Evolutionary conservation across 2,888 invertebrate species (phyloP), one percentile per base, ranked within the genome.

Genomic region (Euplexia lucipara): DNA sequence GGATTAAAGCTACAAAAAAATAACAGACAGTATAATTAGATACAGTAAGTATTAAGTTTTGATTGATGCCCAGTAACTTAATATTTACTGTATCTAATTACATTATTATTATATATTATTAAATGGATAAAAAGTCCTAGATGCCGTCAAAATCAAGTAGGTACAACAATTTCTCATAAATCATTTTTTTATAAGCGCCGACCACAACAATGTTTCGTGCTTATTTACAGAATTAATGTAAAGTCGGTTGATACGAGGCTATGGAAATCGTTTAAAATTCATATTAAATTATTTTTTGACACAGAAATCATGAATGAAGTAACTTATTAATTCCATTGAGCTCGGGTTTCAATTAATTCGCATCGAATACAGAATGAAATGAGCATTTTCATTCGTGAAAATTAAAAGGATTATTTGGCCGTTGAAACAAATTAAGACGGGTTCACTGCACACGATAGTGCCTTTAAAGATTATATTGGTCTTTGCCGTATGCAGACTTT

Each of bases 331-430:
- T 69, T 70, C 45, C 30, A 47, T 47, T 59, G 22, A 30, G 30
- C 16, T 41, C 42, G 34, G 30, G n/a, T 51, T 54, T 48, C 22
- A 74, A 63, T 66, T 54, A 67, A 52, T 57, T 56, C 35, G 20
- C 45, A 37, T 42, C 18, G 45, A 65, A 67, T 52, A 52, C 54
- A 45, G 53, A 14, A 41, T 44, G 41, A 60, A 51, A 62, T 37
- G 22, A 54, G 45, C 26, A 26, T 37, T 77, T 63, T 45, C 44
- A 56, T 72, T 63, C 41, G 37, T 61, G 47, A 53, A 62, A 61
- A 53, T 62, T 61, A 44, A 70, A 76, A 44, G 70, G 52, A 61
- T 71, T 49, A 58, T 49, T 37, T 62, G 52, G 79, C 18, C 22
- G 32, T 57, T 41, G 37, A 44, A 58, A 51, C 26, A 51, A 67